These are phyloP conservation scores for Procambarus clarkii DNA, from an alignment of 1,140 invertebrate genomes.

Conservation along the genomic window DNA sequence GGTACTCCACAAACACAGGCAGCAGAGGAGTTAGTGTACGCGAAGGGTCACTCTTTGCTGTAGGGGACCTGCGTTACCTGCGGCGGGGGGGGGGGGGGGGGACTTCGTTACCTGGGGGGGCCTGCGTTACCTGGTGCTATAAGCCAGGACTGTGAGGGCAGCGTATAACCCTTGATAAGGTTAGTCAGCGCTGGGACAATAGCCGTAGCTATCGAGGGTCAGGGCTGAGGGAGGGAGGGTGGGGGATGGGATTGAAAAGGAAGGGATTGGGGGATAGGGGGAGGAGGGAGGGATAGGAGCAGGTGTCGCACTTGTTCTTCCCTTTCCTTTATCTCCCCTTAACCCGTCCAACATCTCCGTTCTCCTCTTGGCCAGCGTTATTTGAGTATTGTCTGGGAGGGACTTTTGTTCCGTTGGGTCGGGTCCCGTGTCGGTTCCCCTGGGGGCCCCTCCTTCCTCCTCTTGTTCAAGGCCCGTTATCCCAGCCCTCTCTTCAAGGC, in stretches of 20 bases:
- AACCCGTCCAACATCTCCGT: too few species aligned
- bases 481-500: neutral
- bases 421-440: neutral
- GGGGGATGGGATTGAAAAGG: too few species aligned
- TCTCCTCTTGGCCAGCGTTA: neutral
- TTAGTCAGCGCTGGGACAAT: neutral
- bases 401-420: neutral
- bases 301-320: neutral
- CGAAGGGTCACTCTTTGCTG: too few species aligned
- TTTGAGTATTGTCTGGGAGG: neutral
- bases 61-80: too few species aligned
- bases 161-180: conserved; percentile 10
- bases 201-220: too few species aligned
- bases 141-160: neutral
- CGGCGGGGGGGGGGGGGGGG: too few species aligned
- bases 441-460: neutral
- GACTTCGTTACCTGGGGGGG: too few species aligned
- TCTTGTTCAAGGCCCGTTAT: neutral
- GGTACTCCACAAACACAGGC: too few species aligned
- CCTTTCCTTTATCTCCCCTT: neutral
- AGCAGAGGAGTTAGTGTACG: too few species aligned
- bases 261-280: too few species aligned
- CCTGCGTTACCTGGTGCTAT: neutral
- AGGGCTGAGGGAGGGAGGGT: too few species aligned
- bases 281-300: neutral